These are phyloP conservation scores for Delphinus delphis DNA, from an alignment of 2,113 vertebrate species.

Conservation along the genomic window DNA sequence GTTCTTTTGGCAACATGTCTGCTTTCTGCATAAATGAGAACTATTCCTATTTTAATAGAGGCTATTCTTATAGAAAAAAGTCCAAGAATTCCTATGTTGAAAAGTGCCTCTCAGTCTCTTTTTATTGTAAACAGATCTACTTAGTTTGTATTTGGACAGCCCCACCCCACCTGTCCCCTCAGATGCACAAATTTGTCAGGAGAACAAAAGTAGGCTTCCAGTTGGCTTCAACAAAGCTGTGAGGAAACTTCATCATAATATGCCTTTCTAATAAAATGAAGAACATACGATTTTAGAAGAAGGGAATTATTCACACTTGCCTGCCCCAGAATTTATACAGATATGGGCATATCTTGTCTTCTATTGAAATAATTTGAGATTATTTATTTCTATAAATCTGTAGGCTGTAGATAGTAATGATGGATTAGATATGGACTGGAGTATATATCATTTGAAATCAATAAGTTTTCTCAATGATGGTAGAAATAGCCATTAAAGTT, in stretches of 20 bases:
- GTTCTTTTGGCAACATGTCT: not conserved
- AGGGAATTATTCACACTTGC: not conserved
- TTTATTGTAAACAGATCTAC: not conserved
- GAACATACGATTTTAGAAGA: not conserved
- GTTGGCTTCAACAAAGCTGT: not conserved
- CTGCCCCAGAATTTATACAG: not conserved
- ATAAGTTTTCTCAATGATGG: not conserved
- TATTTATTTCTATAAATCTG: slow-evolving; percentile 12
- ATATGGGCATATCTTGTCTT: not conserved
- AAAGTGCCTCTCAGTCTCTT: not conserved
- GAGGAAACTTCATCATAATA: not conserved
- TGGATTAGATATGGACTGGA: not conserved
- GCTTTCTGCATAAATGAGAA: not conserved
- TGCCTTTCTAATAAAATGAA: not conserved
- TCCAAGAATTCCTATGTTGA: not conserved
- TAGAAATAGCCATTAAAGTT: not conserved
- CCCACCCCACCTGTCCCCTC: fast-evolving
- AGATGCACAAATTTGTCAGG: not conserved
- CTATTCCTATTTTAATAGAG: not conserved
- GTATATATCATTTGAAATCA: slow-evolving; percentile 12
- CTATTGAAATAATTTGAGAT: not conserved
- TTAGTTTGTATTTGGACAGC: not conserved
- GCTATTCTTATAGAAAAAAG: not conserved
- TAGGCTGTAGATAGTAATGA: not conserved
- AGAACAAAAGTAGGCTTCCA: not conserved